Evolutionary conservation across 2,888 invertebrate species (phyloP).

Genomic region (Sinhomidia bicolor): DNA sequence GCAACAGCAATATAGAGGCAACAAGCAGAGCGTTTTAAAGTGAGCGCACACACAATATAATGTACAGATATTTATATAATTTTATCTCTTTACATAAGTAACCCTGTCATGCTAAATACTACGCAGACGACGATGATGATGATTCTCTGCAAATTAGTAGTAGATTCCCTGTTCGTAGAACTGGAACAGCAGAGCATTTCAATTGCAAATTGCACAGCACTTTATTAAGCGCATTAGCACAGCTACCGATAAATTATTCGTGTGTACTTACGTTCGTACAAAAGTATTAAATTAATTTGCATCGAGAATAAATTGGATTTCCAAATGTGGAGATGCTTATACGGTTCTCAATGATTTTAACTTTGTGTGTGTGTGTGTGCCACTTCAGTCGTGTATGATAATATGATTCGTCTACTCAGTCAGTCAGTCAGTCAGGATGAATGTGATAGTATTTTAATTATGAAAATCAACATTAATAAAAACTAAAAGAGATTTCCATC

Average conservation of each 20-base stretch:
- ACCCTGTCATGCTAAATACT: constrained; percentile 13
- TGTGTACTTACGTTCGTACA: neutral
- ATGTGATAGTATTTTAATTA: too few relatives aligned
- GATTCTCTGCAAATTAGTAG: neutral
- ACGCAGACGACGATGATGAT: too few relatives aligned
- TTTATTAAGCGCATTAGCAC: too few relatives aligned
- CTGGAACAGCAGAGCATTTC: neutral
- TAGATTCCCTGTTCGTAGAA: neutral
- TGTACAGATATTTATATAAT: neutral
- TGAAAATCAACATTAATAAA: too few relatives aligned
- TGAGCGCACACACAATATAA: too few relatives aligned
- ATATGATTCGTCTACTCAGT: too few relatives aligned
- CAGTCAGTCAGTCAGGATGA: too few relatives aligned
- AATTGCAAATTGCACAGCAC: neutral
- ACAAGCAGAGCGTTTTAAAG: neutral
- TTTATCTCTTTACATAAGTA: neutral
- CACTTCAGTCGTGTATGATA: too few relatives aligned
- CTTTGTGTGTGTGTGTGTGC: neutral
- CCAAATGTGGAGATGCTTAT: too few relatives aligned
- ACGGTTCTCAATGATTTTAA: too few relatives aligned
- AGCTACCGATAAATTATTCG: neutral
- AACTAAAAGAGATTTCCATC: neutral
- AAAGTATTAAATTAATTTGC: neutral
- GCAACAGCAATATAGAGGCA: neutral
- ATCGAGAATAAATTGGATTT: constrained; percentile 3